Evolutionary conservation across 2,888 invertebrate genomes (phyloP).

Genomic region (Blera fallax): DNA sequence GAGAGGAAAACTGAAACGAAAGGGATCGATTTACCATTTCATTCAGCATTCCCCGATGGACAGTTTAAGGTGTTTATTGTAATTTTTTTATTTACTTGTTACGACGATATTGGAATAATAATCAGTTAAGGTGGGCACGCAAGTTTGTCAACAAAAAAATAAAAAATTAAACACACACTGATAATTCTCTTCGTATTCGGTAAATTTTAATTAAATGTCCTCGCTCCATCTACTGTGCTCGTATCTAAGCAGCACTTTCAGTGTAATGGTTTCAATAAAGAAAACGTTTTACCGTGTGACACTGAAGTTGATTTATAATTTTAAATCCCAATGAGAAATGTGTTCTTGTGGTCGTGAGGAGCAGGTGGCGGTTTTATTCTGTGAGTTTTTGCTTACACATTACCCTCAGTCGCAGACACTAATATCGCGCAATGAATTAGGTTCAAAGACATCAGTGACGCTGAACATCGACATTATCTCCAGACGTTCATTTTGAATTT

Average conservation of each 20-base stretch:
- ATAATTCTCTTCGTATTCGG: background rate
- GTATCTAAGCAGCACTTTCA: background rate
- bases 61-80: conserved; percentile 41
- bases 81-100: conserved; percentile 30
- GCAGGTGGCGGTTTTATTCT: conserved; percentile 3
- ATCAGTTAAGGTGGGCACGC: conserved; percentile 5
- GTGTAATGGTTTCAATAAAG: conserved; percentile 22
- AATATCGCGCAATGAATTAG: conserved; percentile 12
- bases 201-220: background rate
- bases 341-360: background rate
- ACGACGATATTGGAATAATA: conserved; percentile 16
- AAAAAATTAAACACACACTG: background rate
- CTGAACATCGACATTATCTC: conserved; percentile 32
- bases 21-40: conserved; percentile 36
- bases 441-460: conserved; percentile 21
- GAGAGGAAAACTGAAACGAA: conserved; percentile 3
- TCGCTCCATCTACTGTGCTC: background rate
- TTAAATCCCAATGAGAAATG: background rate
- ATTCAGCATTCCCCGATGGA: conserved; percentile 1
- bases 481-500: conserved; percentile 36
- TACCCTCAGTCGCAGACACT: background rate
- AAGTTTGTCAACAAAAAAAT: too few relatives aligned
- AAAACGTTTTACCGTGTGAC: conserved; percentile 1
- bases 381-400: background rate
- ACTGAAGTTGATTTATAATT: conserved; percentile 33